Conservation (phyloP, 1,140 invertebrate genomes). For the Odontomachus brunneus region DNA sequence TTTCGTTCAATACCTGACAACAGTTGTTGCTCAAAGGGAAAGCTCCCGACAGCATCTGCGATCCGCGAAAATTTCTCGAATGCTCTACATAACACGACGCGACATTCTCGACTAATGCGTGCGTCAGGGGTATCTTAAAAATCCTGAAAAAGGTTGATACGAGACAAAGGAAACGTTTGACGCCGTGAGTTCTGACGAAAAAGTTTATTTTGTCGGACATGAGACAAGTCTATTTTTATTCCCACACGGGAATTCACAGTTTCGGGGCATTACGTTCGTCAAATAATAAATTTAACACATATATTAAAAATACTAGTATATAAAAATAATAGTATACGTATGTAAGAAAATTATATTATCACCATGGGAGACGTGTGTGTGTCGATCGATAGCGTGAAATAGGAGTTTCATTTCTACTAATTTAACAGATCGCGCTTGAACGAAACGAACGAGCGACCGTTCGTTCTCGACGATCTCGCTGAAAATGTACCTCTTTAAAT, state of each 20-base stretch:
- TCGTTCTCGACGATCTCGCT: neutral
- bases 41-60: neutral
- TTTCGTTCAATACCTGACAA: neutral
- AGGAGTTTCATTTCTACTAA: no score
- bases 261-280: no score
- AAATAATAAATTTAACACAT: no score
- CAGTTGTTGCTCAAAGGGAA: neutral
- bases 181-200: neutral
- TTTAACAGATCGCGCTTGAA: no score
- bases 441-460: no score
- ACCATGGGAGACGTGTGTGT: neutral
- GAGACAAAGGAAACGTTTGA: neutral
- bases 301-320: neutral
- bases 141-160: neutral
- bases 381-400: no score
- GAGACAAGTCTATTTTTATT: neutral
- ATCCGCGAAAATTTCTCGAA: neutral
- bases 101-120: neutral
- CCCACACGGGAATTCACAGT: no score
- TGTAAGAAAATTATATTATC: no score
- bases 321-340: neutral
- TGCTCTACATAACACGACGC: neutral
- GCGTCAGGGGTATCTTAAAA: neutral
- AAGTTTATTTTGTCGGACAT: neutral
- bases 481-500: neutral